phyloP scores from a whole-genome alignment of 2,113 vertebrate species.

The Chaenogobius annularis region DNA sequence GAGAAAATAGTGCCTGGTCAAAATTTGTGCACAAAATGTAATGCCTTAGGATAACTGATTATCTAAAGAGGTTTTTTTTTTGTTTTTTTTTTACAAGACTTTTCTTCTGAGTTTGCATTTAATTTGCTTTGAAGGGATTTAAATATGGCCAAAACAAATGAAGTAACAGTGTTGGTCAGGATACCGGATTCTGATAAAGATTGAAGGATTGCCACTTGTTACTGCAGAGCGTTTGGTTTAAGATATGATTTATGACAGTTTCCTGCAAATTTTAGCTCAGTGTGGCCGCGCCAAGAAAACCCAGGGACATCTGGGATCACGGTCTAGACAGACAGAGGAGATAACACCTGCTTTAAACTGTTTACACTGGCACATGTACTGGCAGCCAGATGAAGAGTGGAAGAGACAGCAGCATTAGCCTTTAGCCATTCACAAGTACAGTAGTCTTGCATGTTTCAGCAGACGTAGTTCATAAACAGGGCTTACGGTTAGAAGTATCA shows the following conservation, averaged over 20 bases:
- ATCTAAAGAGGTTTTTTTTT: too few relatives aligned
- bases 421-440: slow-evolving; percentile 29
- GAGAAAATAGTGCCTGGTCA: too few relatives aligned
- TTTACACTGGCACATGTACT: slow-evolving; percentile 50
- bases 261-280: slow-evolving; percentile 50
- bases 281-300: slow-evolving; percentile 55
- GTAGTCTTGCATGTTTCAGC: neutral
- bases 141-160: slow-evolving; percentile 42
- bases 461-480: slow-evolving; percentile 19
- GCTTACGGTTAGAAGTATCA: slow-evolving; percentile 3
- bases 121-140: slow-evolving; percentile 48
- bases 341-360: slow-evolving; percentile 65
- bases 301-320: slow-evolving; percentile 51
- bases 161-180: slow-evolving; percentile 51
- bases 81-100: slow-evolving; percentile 2
- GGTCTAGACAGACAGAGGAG: slow-evolving; percentile 48
- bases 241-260: slow-evolving; percentile 66
- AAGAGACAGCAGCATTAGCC: slow-evolving; percentile 43
- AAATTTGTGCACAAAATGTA: neutral
- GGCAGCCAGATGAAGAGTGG: slow-evolving; percentile 34
- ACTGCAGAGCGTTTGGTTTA: slow-evolving; percentile 45
- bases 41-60: neutral
- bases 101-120: slow-evolving; percentile 5
- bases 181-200: slow-evolving; percentile 57
- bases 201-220: slow-evolving; percentile 61